Conservation (phyloP, 2,113 vertebrate species). For the Litocranius walleri region DNA sequence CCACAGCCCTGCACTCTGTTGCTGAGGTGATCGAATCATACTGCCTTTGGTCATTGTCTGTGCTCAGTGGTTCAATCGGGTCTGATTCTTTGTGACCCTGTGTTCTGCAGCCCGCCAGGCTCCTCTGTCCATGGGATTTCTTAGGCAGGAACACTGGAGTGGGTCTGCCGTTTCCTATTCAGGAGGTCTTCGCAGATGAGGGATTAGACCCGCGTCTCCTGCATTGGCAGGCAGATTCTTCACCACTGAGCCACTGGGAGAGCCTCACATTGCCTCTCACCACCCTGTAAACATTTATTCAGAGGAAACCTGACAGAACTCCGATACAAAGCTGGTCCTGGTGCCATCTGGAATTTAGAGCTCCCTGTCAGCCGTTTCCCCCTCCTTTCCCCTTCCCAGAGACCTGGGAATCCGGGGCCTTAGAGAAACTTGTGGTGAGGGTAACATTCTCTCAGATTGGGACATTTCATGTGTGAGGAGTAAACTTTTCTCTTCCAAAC, state of each 20-base stretch:
- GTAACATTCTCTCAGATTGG: background rate
- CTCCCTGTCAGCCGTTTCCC: background rate
- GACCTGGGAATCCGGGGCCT: background rate
- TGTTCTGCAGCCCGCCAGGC: background rate
- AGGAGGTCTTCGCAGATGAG: background rate
- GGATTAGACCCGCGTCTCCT: background rate
- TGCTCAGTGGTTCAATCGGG: background rate
- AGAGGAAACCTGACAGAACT: background rate
- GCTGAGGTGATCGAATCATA: background rate
- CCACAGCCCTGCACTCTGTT: accelerated
- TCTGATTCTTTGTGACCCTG: background rate
- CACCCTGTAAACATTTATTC: background rate
- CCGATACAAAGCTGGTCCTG: background rate
- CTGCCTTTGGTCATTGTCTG: background rate
- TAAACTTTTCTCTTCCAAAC: background rate
- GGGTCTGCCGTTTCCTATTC: background rate
- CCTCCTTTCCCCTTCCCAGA: background rate
- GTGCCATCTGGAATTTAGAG: background rate
- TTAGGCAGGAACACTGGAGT: background rate
- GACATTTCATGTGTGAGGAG: background rate
- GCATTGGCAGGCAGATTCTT: background rate
- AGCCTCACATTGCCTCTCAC: background rate
- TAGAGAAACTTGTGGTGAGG: background rate
- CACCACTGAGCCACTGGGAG: background rate
- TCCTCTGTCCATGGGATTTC: background rate